phyloP scores from a whole-genome alignment of 2,888 invertebrate species.

The Amblyteles armatorius region DNA sequence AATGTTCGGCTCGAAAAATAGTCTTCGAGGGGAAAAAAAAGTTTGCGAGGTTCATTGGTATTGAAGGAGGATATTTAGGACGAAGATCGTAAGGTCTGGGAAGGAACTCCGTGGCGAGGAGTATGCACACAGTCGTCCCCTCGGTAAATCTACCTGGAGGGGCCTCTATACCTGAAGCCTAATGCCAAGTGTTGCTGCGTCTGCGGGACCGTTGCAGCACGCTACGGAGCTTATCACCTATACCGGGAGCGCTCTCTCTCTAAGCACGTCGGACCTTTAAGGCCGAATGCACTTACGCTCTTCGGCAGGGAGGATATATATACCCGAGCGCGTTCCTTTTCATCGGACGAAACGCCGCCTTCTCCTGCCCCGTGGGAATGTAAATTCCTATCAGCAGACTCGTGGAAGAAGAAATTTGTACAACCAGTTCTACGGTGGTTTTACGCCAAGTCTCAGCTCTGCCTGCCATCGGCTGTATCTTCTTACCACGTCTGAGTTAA shows the following conservation, averaged over 20 bases:
- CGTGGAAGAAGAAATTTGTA: neutral
- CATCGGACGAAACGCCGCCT: conserved; percentile 63
- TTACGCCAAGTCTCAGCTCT: neutral
- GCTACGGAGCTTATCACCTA: conserved; percentile 22
- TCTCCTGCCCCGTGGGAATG: conserved; percentile 52
- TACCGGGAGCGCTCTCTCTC: conserved; percentile 13
- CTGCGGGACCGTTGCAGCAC: conserved; percentile 3
- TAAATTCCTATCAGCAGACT: conserved; percentile 62
- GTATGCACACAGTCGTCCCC: neutral
- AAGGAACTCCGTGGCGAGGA: neutral
- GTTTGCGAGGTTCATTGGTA: neutral
- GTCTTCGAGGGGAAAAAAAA: neutral
- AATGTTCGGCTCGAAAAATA: neutral
- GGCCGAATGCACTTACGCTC: conserved; percentile 42
- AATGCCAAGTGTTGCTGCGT: conserved; percentile 3
- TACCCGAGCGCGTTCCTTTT: conserved; percentile 46
- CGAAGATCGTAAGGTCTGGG: conserved; percentile 3
- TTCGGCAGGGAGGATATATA: conserved; percentile 3
- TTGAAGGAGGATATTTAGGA: conserved; percentile 9
- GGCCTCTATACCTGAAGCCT: conserved; percentile 12
- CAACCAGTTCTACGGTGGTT: neutral
- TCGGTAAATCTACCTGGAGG: conserved; percentile 18
- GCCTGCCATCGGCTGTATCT: neutral
- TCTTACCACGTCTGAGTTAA: neutral
- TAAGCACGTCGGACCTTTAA: conserved; percentile 3